Base-by-base conservation (phyloP, 2,797 vertebrate species). In the Xiphorhynchus erythropygius region DNA sequence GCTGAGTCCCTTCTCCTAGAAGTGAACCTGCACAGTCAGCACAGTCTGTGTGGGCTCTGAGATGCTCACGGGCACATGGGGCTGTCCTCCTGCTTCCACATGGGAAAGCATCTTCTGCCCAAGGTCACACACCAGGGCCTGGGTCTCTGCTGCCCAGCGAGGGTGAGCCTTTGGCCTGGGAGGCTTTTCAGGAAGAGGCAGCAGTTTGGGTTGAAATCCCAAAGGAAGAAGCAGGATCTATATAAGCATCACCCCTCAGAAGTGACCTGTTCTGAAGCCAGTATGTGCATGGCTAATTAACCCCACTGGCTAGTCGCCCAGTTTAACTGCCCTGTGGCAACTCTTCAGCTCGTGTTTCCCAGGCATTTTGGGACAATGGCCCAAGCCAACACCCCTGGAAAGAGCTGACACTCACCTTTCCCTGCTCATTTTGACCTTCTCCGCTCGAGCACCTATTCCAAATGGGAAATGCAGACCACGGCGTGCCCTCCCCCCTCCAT, bases 1-100 rank as follows among this genome's bases (percentile, higher is more conserved):
- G 87, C 56, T 11, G n/a, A 15, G 64, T 89, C 47, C 21, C 44
- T 59, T 55, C 30, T 62, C 3, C 0, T 7, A 5, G 69, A 44
- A 67, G 55, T 22, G 84, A 42, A 30, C 49, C 37, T 79, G 84
- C 50, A 11, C 12, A 10, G 5, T 84, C 81, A 49, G 87, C 55
- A 1, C 13, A 0, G 28, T 27, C 42, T 0, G 4, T 1, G 47
- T 23, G 57, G 18, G 59, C 11, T 70, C 50, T 3, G 46, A 60
- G 82, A 27, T 22, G 65, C 68, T 63, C 7, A 11, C 8, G 10
- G 8, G 6, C 5, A 5, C 62, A 2, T 5, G 2, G 42, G 22
- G 35, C 39, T 8, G 52, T 44, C 14, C 65, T 47, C 14, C 65
- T 64, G 16, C 64, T 65, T 33, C 32, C 64, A 4, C 1, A 0